Conservation (phyloP, 2,797 vertebrate genomes). For the Malurus splendens region DNA sequence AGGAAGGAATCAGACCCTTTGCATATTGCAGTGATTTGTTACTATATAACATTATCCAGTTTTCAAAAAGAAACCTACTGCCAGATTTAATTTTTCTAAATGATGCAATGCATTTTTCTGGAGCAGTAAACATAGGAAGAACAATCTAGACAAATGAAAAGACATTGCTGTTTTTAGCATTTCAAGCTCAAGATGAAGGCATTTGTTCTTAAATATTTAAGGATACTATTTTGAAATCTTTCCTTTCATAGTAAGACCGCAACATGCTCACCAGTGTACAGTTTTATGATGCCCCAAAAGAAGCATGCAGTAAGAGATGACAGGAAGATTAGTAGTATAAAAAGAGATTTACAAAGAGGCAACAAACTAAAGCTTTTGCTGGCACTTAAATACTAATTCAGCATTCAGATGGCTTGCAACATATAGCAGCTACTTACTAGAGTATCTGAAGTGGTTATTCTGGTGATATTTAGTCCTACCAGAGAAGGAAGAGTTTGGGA, state of each 20-base stretch:
- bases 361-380: constrained; percentile 5
- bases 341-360: constrained; percentile 14
- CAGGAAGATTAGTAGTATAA: not conserved
- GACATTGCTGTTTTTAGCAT: not conserved
- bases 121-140: not conserved
- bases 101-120: not conserved
- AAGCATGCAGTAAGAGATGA: constrained; percentile 30
- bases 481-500: constrained; percentile 78
- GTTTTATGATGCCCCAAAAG: constrained; percentile 1
- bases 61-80: not conserved
- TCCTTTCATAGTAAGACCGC: not conserved
- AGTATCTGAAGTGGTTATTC: constrained; percentile 64
- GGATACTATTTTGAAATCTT: constrained; percentile 17
- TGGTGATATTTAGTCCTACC: constrained; percentile 74
- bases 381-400: constrained; percentile 3
- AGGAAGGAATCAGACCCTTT: not conserved
- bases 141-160: not conserved
- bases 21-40: not conserved
- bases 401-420: constrained; percentile 16
- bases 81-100: not conserved
- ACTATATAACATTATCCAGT: not conserved
- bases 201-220: constrained; percentile 49
- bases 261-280: not conserved
- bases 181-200: not conserved
- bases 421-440: constrained; percentile 72